phyloP scores from a whole-genome alignment of 2,888 invertebrate genomes.

The Mongoloraphidia duomilia region DNA sequence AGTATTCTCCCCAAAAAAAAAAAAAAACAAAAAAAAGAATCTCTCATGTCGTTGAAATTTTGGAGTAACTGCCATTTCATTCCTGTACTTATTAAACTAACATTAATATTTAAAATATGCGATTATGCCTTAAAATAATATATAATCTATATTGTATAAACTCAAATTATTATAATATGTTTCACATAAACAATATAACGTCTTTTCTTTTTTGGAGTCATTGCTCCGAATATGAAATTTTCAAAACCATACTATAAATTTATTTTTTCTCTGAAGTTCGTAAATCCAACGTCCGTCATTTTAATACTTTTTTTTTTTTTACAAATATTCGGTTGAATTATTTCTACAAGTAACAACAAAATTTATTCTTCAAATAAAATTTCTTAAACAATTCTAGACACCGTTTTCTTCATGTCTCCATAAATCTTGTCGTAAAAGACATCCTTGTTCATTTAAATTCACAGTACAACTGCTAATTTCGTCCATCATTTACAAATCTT shows the following conservation, averaged over 20 bases:
- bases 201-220: constrained; percentile 1
- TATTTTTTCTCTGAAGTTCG: constrained; percentile 1
- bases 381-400: neutral
- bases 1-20: too few species aligned
- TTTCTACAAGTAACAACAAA: constrained; percentile 1
- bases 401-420: constrained; percentile 1
- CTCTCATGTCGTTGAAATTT: too few species aligned
- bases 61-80: too few species aligned
- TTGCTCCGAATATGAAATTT: constrained; percentile 3
- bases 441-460: constrained; percentile 5
- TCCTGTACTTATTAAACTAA: too few species aligned
- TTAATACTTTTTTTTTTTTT: constrained; percentile 1
- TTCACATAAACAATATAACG: too few species aligned
- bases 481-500: constrained; percentile 3
- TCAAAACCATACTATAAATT: constrained; percentile 5
- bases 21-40: too few species aligned
- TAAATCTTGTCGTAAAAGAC: constrained; percentile 4
- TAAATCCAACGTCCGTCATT: constrained; percentile 4
- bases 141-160: too few species aligned
- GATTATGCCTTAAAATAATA: too few species aligned
- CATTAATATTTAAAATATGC: too few species aligned
- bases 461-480: constrained; percentile 3
- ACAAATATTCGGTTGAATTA: neutral
- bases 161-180: too few species aligned
- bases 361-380: constrained; percentile 5